These are phyloP conservation scores for Crotalus viridis DNA, from an alignment of 2,113 vertebrate genomes.

Conservation along the genomic window DNA sequence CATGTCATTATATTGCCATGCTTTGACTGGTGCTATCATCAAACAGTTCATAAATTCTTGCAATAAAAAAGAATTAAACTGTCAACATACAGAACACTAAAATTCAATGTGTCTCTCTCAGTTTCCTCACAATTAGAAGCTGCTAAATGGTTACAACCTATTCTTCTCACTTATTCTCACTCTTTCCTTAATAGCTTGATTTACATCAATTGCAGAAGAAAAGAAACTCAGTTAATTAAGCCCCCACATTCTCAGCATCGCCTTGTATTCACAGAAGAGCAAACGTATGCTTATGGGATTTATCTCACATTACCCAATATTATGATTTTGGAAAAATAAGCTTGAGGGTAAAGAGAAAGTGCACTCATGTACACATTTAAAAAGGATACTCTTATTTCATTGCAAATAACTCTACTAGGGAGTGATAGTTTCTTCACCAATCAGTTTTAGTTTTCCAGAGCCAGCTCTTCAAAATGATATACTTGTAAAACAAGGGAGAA, in stretches of 20 bases:
- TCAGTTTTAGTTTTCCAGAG: background rate
- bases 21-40: constrained; percentile 52
- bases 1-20: constrained; percentile 37
- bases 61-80: constrained; percentile 41
- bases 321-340: background rate
- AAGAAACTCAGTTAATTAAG: constrained; percentile 58
- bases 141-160: constrained; percentile 53
- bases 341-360: background rate
- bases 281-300: constrained; percentile 42
- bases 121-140: constrained; percentile 53
- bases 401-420: background rate
- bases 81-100: constrained; percentile 31
- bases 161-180: constrained; percentile 46
- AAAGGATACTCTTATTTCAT: background rate
- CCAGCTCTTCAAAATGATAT: background rate
- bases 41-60: constrained; percentile 60
- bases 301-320: background rate
- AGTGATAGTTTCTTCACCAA: background rate
- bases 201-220: constrained; percentile 49
- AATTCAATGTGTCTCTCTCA: constrained; percentile 42
- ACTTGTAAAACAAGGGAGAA: background rate
- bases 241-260: constrained; percentile 48
- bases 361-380: background rate
- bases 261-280: constrained; percentile 53
- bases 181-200: constrained; percentile 56